phyloP scores from a whole-genome alignment of 1,140 invertebrate genomes.

The Notospermus geniculatus region DNA sequence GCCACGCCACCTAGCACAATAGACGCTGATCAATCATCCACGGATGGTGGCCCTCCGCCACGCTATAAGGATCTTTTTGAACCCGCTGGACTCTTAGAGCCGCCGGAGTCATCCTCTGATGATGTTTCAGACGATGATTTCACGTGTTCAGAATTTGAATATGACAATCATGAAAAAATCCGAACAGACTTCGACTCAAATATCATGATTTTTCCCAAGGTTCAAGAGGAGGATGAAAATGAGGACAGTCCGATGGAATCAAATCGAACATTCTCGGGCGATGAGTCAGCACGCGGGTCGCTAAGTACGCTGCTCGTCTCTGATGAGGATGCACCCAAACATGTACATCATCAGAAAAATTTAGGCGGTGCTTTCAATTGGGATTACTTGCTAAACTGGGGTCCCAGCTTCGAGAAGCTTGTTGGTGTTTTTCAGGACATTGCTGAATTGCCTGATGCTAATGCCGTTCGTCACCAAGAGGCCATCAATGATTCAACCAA shows the following conservation, averaged over 20 bases:
- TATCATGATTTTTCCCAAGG: conserved; percentile 70
- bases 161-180: conserved; percentile 73
- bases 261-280: conserved; percentile 60
- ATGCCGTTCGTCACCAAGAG: conserved; percentile 3
- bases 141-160: conserved; percentile 96
- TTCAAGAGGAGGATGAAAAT: conserved; percentile 61
- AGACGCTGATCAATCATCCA: conserved; percentile 66
- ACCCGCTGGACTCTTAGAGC: conserved; percentile 49
- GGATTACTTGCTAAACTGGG: conserved; percentile 94
- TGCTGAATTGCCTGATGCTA: conserved; percentile 73
- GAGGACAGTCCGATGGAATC: conserved; percentile 52
- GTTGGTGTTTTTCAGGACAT: conserved; percentile 96
- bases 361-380: conserved; percentile 77
- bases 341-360: conserved; percentile 62
- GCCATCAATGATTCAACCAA: too few species aligned
- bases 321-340: conserved; percentile 72
- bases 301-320: conserved; percentile 88
- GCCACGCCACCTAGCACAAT: conserved; percentile 87
- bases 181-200: conserved; percentile 57
- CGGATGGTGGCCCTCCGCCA: conserved; percentile 66
- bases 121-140: conserved; percentile 96
- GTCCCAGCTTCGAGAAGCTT: conserved; percentile 90
- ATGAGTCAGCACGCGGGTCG: conserved; percentile 88
- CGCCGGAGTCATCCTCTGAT: conserved; percentile 75
- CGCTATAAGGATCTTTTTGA: conserved; percentile 16